Evolutionary conservation across 1,140 invertebrate species (phyloP).

Genomic region (Thaumatotibia leucotreta): DNA sequence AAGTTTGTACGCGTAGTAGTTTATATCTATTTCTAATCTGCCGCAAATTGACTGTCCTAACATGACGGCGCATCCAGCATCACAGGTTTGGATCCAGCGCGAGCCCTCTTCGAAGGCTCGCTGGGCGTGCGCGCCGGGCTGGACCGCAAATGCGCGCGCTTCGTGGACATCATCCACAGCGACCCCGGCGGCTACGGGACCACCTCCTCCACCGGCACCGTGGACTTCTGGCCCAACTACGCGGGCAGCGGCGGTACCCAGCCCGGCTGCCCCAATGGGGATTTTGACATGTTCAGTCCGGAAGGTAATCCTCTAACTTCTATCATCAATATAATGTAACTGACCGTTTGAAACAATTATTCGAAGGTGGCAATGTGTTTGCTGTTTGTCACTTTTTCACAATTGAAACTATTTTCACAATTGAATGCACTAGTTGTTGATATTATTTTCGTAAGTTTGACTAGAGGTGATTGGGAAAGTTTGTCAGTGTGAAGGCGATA

Average conservation of each 20-base stretch:
- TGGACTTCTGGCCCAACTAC: constrained; percentile 82
- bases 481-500: no score
- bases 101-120: constrained; percentile 52
- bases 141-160: constrained; percentile 65
- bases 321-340: no score
- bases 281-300: constrained; percentile 42
- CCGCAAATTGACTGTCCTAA: background rate
- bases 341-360: no score
- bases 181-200: constrained; percentile 72
- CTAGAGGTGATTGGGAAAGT: no score
- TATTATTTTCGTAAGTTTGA: no score
- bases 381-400: no score
- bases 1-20: no score
- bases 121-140: constrained; percentile 37
- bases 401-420: no score
- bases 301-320: constrained; percentile 37
- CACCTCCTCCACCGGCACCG: constrained; percentile 73
- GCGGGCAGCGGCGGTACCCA: constrained; percentile 75
- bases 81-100: constrained; percentile 75
- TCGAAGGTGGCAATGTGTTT: no score
- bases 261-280: constrained; percentile 78
- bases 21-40: no score
- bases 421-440: no score
- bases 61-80: constrained; percentile 45
- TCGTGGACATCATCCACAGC: constrained; percentile 78